Conservation (phyloP, 92 coral and sea anemone species). For the Palythoa grandiflora region DNA sequence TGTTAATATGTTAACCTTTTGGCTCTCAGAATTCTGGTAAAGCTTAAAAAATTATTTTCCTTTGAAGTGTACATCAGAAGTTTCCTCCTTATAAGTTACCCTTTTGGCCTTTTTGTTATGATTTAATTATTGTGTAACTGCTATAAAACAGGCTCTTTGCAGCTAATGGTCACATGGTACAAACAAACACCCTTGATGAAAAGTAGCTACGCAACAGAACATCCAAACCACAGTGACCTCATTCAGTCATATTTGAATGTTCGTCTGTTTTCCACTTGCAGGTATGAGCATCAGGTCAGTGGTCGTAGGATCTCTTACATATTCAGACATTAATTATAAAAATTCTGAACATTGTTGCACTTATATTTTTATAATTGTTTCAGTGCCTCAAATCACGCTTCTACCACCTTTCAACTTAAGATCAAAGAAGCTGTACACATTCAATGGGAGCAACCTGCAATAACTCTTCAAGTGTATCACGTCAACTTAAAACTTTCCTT, state of each 20-base stretch:
- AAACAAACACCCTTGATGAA: background rate
- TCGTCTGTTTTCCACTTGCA: background rate
- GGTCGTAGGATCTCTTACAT: background rate
- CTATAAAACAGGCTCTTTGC: background rate
- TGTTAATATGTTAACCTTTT: background rate
- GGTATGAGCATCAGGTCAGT: background rate
- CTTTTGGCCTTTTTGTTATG: background rate
- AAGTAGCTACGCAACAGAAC: background rate
- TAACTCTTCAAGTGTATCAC: background rate
- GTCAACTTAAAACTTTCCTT: slow-evolving; percentile 1
- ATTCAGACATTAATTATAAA: background rate
- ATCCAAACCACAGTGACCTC: background rate
- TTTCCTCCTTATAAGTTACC: background rate
- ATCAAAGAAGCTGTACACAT: background rate
- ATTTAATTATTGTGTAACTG: background rate
- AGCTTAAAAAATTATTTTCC: background rate
- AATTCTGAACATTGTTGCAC: background rate
- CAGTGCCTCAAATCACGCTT: background rate
- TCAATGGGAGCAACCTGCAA: background rate
- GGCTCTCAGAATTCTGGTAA: background rate
- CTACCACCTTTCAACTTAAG: background rate
- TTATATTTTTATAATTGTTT: background rate
- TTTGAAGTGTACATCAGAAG: background rate
- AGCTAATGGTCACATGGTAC: background rate
- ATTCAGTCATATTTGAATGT: background rate